These are phyloP conservation scores for Hozukius guyotensis DNA, from an alignment of 2,797 vertebrate species.

Conservation along the genomic window DNA sequence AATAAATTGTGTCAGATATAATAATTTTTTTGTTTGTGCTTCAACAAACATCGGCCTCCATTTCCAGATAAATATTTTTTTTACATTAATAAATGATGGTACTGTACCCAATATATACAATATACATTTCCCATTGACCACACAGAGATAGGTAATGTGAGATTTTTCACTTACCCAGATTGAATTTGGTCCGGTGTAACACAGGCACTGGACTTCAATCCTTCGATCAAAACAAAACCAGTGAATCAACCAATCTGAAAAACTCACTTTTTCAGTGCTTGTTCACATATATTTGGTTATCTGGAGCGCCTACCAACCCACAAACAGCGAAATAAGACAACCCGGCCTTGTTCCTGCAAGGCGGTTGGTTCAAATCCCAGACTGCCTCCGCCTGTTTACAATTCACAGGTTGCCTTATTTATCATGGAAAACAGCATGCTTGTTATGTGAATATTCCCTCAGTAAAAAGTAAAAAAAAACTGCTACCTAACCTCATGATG, in stretches of 20 bases:
- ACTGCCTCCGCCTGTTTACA: not conserved
- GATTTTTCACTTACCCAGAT: constrained; percentile 62
- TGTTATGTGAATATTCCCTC: not conserved
- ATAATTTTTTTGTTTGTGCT: not conserved
- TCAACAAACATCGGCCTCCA: not conserved
- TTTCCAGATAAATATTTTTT: not conserved
- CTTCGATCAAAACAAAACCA: constrained; percentile 60
- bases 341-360: too few relatives aligned
- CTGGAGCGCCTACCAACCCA: too few relatives aligned
- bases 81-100: not conserved
- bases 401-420: too few relatives aligned
- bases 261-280: not conserved
- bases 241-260: not conserved
- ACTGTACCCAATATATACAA: not conserved
- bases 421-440: not conserved
- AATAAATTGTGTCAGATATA: not conserved
- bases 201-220: constrained; percentile 70
- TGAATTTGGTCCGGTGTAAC: constrained; percentile 69
- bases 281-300: not conserved
- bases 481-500: not conserved
- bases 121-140: not conserved
- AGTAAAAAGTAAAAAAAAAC: not conserved
- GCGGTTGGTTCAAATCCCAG: not conserved
- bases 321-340: too few relatives aligned
- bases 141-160: not conserved